A percentile compares a stretch with the other conserved stretches of the same genome.
Conservation (phyloP, 1,140 invertebrate genomes). For the Berghia stephanieae region DNA sequence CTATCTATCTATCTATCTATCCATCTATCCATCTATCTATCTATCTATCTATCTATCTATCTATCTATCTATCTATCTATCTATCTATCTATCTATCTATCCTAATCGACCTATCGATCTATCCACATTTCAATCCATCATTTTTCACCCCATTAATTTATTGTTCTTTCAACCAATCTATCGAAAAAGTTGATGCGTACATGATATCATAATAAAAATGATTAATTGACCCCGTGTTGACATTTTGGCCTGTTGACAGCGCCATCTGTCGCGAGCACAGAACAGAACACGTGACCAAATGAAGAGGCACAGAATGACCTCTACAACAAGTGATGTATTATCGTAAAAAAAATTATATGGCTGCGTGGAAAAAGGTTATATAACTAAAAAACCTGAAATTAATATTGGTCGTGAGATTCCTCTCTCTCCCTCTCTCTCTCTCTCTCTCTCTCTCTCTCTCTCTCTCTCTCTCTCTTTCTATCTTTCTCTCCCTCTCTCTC, state of each 20-base stretch:
- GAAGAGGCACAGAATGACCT: too few species aligned
- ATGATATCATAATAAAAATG: too few species aligned
- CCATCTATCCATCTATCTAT: not conserved
- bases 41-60: not conserved
- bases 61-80: not conserved
- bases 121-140: not conserved
- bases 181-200: too few species aligned
- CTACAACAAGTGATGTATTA: too few species aligned
- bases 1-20: too few species aligned
- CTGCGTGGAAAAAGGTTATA: too few species aligned
- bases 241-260: not conserved
- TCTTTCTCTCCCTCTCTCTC: not conserved
- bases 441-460: not conserved
- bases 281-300: too few species aligned
- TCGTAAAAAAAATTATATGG: too few species aligned
- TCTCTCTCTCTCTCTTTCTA: not conserved
- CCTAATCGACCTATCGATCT: not conserved
- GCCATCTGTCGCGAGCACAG: not conserved
- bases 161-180: not conserved
- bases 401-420: not conserved
- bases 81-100: not conserved
- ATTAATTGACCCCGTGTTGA: not conserved
- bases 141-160: not conserved
- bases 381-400: too few species aligned
- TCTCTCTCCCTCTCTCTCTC: not conserved